These are phyloP conservation scores for Laothoe populi DNA, from an alignment of 2,888 invertebrate genomes.

Conservation along the genomic window DNA sequence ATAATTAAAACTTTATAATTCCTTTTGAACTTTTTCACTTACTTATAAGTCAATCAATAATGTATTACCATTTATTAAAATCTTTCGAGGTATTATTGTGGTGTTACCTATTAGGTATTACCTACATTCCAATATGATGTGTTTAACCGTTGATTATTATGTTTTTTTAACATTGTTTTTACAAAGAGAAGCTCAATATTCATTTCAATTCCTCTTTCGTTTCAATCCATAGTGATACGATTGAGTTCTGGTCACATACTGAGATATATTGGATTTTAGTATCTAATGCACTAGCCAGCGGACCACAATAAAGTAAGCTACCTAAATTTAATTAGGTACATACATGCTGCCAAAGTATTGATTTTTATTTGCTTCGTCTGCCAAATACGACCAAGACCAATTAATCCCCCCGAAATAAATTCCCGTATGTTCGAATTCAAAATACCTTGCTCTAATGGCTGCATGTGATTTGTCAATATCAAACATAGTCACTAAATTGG, in stretches of 20 bases:
- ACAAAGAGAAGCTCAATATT: too few species aligned
- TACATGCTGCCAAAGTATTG: slow-evolving; percentile 2
- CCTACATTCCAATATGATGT: too few species aligned
- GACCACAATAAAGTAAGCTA: slow-evolving; percentile 4
- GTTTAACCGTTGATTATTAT: too few species aligned
- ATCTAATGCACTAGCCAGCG: slow-evolving; percentile 11
- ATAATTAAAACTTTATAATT: not conserved
- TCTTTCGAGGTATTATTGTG: too few species aligned
- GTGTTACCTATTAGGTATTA: too few species aligned
- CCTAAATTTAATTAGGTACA: slow-evolving; percentile 12
- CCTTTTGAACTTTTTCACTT: not conserved
- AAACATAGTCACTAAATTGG: slow-evolving; percentile 60
- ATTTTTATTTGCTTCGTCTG: slow-evolving; percentile 17
- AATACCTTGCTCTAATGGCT: slow-evolving; percentile 42
- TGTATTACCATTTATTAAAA: too few species aligned
- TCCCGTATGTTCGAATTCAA: slow-evolving; percentile 37
- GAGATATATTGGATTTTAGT: not conserved
- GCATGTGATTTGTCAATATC: slow-evolving; percentile 63
- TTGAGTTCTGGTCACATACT: not conserved
- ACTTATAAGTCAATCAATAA: not conserved
- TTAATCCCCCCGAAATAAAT: slow-evolving; percentile 31
- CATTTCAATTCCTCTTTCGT: not conserved
- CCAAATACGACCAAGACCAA: slow-evolving; percentile 8
- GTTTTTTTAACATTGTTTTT: too few species aligned
- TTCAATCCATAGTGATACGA: not conserved